Evolutionary conservation across 2,888 invertebrate species (phyloP), one percentile per base, ranked within the genome.

Genomic region (Muscina levida): DNA sequence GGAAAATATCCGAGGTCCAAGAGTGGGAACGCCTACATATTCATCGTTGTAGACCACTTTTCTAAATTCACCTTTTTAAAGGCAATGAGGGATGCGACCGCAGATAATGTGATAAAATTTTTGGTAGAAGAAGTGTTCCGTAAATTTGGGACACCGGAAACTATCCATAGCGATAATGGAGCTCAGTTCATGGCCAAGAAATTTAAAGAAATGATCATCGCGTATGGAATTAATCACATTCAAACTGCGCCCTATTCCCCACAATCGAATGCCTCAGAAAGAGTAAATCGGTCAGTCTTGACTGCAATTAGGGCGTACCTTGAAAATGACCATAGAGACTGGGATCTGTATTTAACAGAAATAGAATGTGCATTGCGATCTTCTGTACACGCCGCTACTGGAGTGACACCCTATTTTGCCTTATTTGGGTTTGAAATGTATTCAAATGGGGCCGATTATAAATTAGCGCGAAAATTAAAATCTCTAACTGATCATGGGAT

Each of bases 351-450:
- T 4, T 31, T 31, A n/a, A n/a, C n/a, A n/a, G n/a, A n/a, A n/a
- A n/a, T n/a, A n/a, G n/a, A n/a, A n/a, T n/a, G n/a, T n/a, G n/a
- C n/a, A n/a, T n/a, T n/a, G n/a, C n/a, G n/a, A n/a, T n/a, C n/a
- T n/a, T n/a, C n/a, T n/a, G n/a, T n/a, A n/a, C n/a, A 15, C 19
- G 19, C 4, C 59, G 2, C 31, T 8, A 72, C 53, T 1, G 71
- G 74, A 0, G 59, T 74, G 15, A 44, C 48, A 4, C 79, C 74
- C 1, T 75, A 67, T 48, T 71, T 74, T 15, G 68, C 78, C 1
- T n/a, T 75, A 5, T 79, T 67, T 37, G 79, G 67, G 0, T 31
- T 72, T 22, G 11, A 74, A 0, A 59, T 74, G 57, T 74, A 48
- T n/a, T 11, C 56, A 4, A 39, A 19, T 48, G 72, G 72, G 2